Base-by-base conservation (phyloP, 2,797 vertebrate species). In the Rallus crepitans region DNA sequence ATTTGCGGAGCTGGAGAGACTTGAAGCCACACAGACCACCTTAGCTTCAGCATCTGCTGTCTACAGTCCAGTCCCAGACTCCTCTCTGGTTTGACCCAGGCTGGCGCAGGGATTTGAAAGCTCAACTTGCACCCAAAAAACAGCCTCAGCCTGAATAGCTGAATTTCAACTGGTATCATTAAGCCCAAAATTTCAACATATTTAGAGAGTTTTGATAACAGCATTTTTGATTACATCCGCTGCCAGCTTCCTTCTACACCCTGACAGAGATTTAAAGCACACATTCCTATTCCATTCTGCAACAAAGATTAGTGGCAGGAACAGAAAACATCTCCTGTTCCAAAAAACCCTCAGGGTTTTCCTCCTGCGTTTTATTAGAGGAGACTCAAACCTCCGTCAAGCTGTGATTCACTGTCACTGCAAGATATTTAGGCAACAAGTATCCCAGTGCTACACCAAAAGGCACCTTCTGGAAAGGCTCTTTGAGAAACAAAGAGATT, bases 211-310 rank as follows among this genome's bases (percentile, higher is more conserved):
- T 94, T 92, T 87, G 94, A 59, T 95, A 91, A 95, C 24, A 75
- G 68, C 69, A 9, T 57, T 93, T 94, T 82, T 96, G 70, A 96
- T 94, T 82, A 48, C 90, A 92, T 96, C 93, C 63, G 48, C 57
- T 93, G 94, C 94, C 96, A 97, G 94, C 92, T 95, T 97, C 95
- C 96, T 97, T 95, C 92, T 96, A 96, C 96, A 96, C 95, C 94
- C 95, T 45, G 78, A 90, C 94, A 87, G 25, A 92, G 94, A 93
- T 79, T 90, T 84, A 75, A 95, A 94, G 81, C 39, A 87, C 40
- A 94, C 65, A 93, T 95, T 96, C 95, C 96, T 89, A 50, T 35
- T 95, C 88, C 95, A 95, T 85, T 89, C 89, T 81, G 94, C 85
- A 93, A 96, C 63, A 63, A 55, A 96, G 94, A 95, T 93, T 86